Conservation (phyloP, 1,140 invertebrate species). For the Drosophila yakuba region DNA sequence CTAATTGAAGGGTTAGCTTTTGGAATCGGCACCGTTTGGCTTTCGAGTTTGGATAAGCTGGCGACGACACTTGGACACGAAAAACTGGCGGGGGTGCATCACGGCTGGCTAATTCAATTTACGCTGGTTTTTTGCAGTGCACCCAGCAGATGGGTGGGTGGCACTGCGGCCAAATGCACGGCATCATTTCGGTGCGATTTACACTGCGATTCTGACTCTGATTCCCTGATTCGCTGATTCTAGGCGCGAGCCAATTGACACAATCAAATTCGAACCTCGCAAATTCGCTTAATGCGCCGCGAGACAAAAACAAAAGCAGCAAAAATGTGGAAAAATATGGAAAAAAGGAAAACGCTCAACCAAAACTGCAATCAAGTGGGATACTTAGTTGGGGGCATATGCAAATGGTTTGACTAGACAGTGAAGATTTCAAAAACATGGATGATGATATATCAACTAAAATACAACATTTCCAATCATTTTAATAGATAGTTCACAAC, state of each 20-base stretch:
- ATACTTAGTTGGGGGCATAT: conserved; percentile 11
- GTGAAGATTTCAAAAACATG: neutral
- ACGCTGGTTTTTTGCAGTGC: conserved; percentile 42
- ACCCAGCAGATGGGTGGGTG: conserved; percentile 31
- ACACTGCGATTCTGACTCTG: conserved; percentile 29
- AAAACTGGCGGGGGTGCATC: conserved; percentile 20
- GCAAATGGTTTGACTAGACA: conserved; percentile 16
- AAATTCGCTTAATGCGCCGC: conserved; percentile 73
- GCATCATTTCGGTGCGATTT: conserved; percentile 30
- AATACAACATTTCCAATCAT: too few relatives aligned
- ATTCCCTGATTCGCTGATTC: conserved; percentile 55
- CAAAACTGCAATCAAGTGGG: conserved; percentile 66
- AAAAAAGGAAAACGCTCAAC: conserved; percentile 7
- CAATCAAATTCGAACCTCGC: conserved; percentile 71
- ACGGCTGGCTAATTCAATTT: conserved; percentile 69
- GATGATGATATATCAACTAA: too few relatives aligned
- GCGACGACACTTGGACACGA: conserved; percentile 70
- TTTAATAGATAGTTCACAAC: too few relatives aligned
- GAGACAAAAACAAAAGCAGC: conserved; percentile 44
- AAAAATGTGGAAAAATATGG: conserved; percentile 2
- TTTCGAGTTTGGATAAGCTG: conserved; percentile 37
- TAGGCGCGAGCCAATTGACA: conserved; percentile 80
- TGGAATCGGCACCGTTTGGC: conserved; percentile 15
- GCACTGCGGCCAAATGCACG: conserved; percentile 27
- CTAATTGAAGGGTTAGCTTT: conserved; percentile 65